Evolutionary conservation across 1,140 invertebrate species (phyloP).

Genomic region (Leptinotarsa undecemlineata): DNA sequence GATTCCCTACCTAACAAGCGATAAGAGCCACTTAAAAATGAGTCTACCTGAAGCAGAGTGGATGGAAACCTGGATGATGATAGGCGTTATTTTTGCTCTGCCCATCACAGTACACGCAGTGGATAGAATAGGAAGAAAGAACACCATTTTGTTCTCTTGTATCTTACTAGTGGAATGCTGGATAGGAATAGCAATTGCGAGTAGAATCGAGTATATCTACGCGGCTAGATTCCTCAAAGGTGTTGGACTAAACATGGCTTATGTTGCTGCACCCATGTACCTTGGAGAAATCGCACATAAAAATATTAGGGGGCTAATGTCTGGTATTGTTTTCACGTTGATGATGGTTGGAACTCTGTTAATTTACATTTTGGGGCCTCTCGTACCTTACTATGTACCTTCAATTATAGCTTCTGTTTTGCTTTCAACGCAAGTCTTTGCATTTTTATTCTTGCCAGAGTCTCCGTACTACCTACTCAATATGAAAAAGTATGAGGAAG

Average conservation of each 20-base stretch:
- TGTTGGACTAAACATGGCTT: constrained; percentile 35
- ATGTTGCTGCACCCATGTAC: constrained; percentile 24
- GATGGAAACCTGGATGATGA: constrained; percentile 63
- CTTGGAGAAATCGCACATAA: constrained; percentile 38
- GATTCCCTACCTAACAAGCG: constrained; percentile 56
- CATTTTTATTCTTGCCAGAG: constrained; percentile 34
- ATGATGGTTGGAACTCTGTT: constrained; percentile 39
- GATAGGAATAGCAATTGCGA: constrained; percentile 45
- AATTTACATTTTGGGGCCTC: constrained; percentile 39
- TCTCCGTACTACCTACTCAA: constrained; percentile 29
- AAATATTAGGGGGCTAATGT: constrained; percentile 37
- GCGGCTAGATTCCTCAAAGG: constrained; percentile 36
- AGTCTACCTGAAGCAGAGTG: constrained; percentile 56
- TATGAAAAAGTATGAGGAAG: constrained; percentile 54
- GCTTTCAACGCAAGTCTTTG: constrained; percentile 30
- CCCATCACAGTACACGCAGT: constrained; percentile 59
- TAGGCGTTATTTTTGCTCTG: constrained; percentile 65
- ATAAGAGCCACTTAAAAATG: constrained; percentile 40
- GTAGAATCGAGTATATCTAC: constrained; percentile 14
- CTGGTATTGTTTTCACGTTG: constrained; percentile 37
- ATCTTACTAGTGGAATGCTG: constrained; percentile 65
- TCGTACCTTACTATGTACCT: constrained; percentile 32
- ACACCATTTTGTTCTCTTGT: constrained; percentile 60
- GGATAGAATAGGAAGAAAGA: constrained; percentile 66
- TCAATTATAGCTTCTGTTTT: constrained; percentile 33